These are phyloP conservation scores for Neodiprion virginianus DNA, from an alignment of 1,140 invertebrate species.

Conservation along the genomic window DNA sequence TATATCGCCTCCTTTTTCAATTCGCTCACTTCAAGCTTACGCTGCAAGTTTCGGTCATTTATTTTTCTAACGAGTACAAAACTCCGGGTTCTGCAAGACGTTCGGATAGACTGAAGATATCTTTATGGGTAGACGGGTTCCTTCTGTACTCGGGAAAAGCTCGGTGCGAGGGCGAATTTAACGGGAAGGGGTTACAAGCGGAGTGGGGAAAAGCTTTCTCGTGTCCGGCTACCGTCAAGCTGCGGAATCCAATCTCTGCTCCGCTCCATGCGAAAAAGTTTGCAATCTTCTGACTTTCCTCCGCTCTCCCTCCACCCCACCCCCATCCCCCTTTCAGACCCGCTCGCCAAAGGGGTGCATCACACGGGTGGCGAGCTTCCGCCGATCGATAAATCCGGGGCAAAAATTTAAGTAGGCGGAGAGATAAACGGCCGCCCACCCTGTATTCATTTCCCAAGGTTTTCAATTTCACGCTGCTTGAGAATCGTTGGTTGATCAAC, in stretches of 20 bases:
- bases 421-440: too few relatives aligned
- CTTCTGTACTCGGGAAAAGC: too few relatives aligned
- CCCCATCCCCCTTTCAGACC: constrained; percentile 24
- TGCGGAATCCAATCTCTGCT: constrained; percentile 19
- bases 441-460: too few relatives aligned
- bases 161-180: too few relatives aligned
- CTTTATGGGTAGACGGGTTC: too few relatives aligned
- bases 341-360: neutral
- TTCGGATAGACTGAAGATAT: too few relatives aligned
- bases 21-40: too few relatives aligned
- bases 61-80: neutral
- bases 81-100: neutral
- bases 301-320: constrained; percentile 8
- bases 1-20: too few relatives aligned
- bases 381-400: neutral
- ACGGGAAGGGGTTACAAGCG: neutral
- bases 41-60: neutral
- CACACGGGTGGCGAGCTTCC: neutral
- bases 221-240: constrained; percentile 46
- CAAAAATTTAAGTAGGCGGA: too few relatives aligned
- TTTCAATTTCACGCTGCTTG: too few relatives aligned
- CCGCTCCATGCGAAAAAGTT: constrained; percentile 23
- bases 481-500: too few relatives aligned
- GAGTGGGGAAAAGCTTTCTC: constrained; percentile 55
- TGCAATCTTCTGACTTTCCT: constrained; percentile 20